Conservation (phyloP, 2,888 invertebrate species). For the Calliphora vomitoria region DNA sequence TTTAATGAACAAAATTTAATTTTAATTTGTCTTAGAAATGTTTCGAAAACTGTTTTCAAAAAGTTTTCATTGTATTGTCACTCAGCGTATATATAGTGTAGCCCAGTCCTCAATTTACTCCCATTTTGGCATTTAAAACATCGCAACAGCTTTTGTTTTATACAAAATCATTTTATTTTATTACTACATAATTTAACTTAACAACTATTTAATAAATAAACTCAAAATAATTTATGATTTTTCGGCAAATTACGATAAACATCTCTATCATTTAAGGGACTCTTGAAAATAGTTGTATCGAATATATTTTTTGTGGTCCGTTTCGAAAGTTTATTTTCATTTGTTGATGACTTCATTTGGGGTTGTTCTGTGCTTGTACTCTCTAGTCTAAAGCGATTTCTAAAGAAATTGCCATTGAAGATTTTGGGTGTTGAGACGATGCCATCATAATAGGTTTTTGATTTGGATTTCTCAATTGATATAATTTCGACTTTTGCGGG, state of each 20-base stretch:
- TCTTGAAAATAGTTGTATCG: slow-evolving; percentile 82
- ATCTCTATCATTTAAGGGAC: slow-evolving; percentile 78
- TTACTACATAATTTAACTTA: slow-evolving; percentile 46
- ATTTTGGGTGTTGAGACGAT: slow-evolving; percentile 77
- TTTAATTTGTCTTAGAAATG: too few species aligned
- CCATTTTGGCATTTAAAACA: not conserved
- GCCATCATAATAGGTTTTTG: slow-evolving; percentile 84
- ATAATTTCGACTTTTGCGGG: slow-evolving; percentile 76
- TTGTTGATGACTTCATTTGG: slow-evolving; percentile 9
- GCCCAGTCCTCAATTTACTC: too few species aligned
- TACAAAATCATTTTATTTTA: slow-evolving; percentile 5
- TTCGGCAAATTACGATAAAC: slow-evolving; percentile 80
- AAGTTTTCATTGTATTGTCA: too few species aligned
- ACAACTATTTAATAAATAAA: slow-evolving; percentile 58
- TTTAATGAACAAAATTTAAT: too few species aligned
- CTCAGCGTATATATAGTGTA: too few species aligned
- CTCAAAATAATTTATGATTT: slow-evolving; percentile 82
- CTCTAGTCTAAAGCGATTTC: slow-evolving; percentile 66
- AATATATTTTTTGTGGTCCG: slow-evolving; percentile 82
- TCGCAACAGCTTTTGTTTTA: not conserved
- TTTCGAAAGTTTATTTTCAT: slow-evolving; percentile 71
- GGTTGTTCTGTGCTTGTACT: slow-evolving; percentile 8
- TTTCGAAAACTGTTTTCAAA: too few species aligned
- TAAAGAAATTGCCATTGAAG: slow-evolving; percentile 51
- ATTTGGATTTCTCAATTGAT: slow-evolving; percentile 83